These are phyloP conservation scores for Heliconius cydno DNA, from an alignment of 2,888 invertebrate genomes.

Conservation along the genomic window DNA sequence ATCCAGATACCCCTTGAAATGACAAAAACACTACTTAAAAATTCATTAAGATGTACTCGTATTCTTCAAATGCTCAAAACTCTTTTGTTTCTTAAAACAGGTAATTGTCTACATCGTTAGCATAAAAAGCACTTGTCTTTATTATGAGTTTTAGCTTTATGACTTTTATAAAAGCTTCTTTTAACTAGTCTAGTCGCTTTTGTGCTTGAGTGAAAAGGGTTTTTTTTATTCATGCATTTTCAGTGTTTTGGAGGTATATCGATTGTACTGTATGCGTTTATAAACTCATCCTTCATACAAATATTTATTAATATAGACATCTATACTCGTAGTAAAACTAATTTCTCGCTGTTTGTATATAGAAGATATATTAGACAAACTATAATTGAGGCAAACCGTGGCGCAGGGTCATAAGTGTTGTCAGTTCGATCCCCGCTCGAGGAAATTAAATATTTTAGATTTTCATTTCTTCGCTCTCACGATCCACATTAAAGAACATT, in stretches of 20 bases:
- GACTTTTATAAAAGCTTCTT: slow-evolving; percentile 9
- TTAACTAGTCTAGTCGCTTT: neutral
- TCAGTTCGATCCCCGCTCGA: neutral
- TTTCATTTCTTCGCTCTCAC: neutral
- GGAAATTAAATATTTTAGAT: neutral
- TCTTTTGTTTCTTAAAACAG: slow-evolving; percentile 9
- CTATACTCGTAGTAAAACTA: no score
- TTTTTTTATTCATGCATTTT: no score
- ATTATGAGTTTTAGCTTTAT: slow-evolving; percentile 8
- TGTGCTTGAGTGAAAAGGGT: neutral
- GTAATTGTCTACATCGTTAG: slow-evolving; percentile 29
- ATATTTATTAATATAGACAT: no score
- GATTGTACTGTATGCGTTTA: no score
- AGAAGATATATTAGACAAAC: no score
- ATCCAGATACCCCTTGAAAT: neutral
- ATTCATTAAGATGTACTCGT: neutral
- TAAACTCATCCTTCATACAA: no score
- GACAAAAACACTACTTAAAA: neutral
- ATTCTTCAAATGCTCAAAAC: neutral
- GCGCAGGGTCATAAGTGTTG: neutral
- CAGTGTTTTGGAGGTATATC: no score
- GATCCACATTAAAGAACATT: neutral
- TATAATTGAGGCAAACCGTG: no score
- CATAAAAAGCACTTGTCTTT: slow-evolving; percentile 18
- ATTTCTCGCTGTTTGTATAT: no score